Evolutionary conservation across 2,888 invertebrate genomes (phyloP).

Genomic region (Rhorus exstirpatorius): DNA sequence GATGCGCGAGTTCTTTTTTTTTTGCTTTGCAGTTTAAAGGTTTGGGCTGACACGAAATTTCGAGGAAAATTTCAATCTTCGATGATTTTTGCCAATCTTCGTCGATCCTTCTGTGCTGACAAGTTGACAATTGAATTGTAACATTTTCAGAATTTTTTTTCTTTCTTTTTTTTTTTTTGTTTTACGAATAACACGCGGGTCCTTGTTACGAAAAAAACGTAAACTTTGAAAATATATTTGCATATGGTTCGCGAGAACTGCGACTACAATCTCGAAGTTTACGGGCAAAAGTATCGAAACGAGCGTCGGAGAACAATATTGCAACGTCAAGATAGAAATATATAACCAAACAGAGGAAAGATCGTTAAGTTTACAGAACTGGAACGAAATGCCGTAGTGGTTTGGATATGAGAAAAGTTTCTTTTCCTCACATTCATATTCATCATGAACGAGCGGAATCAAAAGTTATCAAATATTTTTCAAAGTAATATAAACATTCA

Average conservation of each 20-base stretch:
- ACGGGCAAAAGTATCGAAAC: slow-evolving; percentile 39
- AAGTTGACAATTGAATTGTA: neutral
- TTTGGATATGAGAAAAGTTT: slow-evolving; percentile 59
- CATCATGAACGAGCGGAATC: slow-evolving; percentile 37
- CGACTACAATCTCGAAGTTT: slow-evolving; percentile 13
- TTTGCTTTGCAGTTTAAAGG: no score
- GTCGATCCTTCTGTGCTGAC: no score
- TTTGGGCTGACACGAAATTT: no score
- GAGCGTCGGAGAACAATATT: slow-evolving; percentile 25
- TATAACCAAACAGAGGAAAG: slow-evolving; percentile 29
- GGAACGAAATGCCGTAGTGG: slow-evolving; percentile 29
- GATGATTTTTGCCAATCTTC: no score
- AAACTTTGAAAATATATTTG: slow-evolving; percentile 24
- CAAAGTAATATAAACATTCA: slow-evolving; percentile 24
- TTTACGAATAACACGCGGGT: neutral
- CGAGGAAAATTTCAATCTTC: no score
- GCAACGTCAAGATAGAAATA: slow-evolving; percentile 3
- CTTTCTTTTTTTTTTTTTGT: no score
- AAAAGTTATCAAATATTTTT: slow-evolving; percentile 56
- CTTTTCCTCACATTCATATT: slow-evolving; percentile 7
- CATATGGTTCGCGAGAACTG: neutral
- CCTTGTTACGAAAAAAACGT: neutral
- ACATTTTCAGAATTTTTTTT: no score
- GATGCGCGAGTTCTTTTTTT: no score
- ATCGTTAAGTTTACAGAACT: slow-evolving; percentile 47